Evolutionary conservation across 2,888 invertebrate genomes (phyloP), one percentile per base, ranked within the genome.

Genomic region (Hyles lineata): DNA sequence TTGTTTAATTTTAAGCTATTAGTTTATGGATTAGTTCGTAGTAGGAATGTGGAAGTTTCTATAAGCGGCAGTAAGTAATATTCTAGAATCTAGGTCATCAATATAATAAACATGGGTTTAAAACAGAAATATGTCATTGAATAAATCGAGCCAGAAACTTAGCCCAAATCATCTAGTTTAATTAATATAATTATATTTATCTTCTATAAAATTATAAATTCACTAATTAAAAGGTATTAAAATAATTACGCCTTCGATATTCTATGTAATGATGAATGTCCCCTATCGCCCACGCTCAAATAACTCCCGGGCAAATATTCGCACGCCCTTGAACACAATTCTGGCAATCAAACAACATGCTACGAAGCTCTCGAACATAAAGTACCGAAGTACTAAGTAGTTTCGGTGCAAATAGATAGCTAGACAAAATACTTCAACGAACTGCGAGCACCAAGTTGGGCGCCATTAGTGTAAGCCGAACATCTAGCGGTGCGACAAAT

Each of bases 371-470:
- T 43, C 43, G 43, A 60, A 60, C 43, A 50, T 17, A 67, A 67
- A 50, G 67, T 50, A 67, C 21, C 21, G 21, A 63, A 63, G 63
- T 43, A 43, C 43, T 67, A 50, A 67, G 67, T 67, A 67, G 23
- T 50, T 67, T 50, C 50, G 43, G 23, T 50, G 67, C 67, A 67
- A 67, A 50, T 67, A 43, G 67, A 67, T 67, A 67, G 50, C 67
- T 50, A 50, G 50, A 67, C 67, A 67, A 67, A 67, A 67, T 67
- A 67, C 67, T 67, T 50, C 23, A 25, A 17, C 15, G 50, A 67
- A 50, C 67, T 17, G 67, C 50, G 50, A 50, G 15, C 67, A 67
- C 67, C 67, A 67, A 67, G 67, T 50, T 67, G 67, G 67, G 67
- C 50, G 43, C 67, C 67, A 67, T 67, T 67, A 67, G 67, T n/a